Base-by-base conservation (phyloP, 2,888 invertebrate genomes). In the Phyllotreta striolata region DNA sequence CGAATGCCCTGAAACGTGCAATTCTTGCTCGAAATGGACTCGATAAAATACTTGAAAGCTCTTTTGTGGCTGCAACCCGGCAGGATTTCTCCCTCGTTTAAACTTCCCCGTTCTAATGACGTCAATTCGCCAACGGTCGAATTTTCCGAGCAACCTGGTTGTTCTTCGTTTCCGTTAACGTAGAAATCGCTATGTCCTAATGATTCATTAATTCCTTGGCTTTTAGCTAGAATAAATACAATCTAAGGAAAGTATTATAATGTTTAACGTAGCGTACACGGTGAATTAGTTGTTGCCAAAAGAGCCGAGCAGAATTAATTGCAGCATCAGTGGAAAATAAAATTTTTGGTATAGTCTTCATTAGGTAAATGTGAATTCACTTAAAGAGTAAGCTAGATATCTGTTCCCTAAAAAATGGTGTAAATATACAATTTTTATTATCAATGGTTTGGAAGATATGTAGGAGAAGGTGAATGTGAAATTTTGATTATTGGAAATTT, bases 1-100 rank as follows among this genome's bases (percentile, higher is more conserved):
- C 70, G 67, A 37, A 82, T 74, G 6, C 82, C 83, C 49, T 81
- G 70, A 70, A 81, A 82, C 8, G 72, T 71, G 63, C 83, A 83
- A 7, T 77, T 74, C n/a, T 69, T 67, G 44, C 74, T 71, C 40
- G 75, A 72, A 35, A 81, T 47, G 1, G 81, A 70, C 66, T 83
- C 82, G 34, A 82, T 79, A 64, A 80, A 83, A 71, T 83, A 83
- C 65, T 82, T 82, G 58, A 80, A 79, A 2, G 82, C 73, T 39
- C 82, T 70, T 66, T 82, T 82, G 68, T 83, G 83, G 55, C 80
- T 81, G 66, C 83, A 83, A 1, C 80, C 82, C 0, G 80, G 80
- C 12, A 80, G 64, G 40, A 80, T 78, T 58, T 77, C 70, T n/a
- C 81, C 82, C 58, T 76, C 75, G 41, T 70, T 73, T 34, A 81